Evolutionary conservation across 2,888 invertebrate genomes (phyloP), one percentile per base, ranked within the genome.

Genomic region (Drosophila austrosaltans): DNA sequence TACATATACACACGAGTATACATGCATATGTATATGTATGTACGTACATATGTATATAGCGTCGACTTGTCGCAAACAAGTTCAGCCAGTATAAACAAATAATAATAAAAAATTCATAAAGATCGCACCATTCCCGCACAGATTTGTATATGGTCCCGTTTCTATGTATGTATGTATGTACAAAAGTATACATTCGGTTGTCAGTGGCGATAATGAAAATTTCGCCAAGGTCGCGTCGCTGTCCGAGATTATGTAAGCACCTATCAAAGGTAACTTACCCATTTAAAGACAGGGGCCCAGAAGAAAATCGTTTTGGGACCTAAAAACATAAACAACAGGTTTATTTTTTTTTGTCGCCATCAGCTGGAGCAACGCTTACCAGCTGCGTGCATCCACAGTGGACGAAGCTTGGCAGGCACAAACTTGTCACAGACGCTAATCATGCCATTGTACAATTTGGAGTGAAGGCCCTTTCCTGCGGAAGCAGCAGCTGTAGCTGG

Each of bases 271-370:
- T 25, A 40, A 59, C 3, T 20, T 12, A 98, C 98, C 99, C 99
- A 99, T 96, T 99, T 99, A 90, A 98, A 96, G 28, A 96, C 94
- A 73, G 99, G 99, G 40, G 99, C 98, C 99, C 99, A 99, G 93
- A 99, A 99, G 93, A 98, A 98, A 70, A 99, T 95, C 2, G 99
- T 99, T 94, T 99, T 98, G 12, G 99, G 99, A 91, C 99, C 99
- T 98, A 57, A 20, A 20, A 48, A 7, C 3, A 48, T 3, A 48
- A 25, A 3, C 48, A 40, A 94, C 93, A 78, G 42, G 39, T 16
- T 16, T 16, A 16, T 16, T 16, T 16, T 16, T 16, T 3, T 1
- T 1, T 2, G 2, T 7, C 1, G 2, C 16, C 1, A 7, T 12
- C 16, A 8, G 1, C 1, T 5, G 28, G 22, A 7, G 4, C 5